Base-by-base conservation (phyloP, 1,140 invertebrate genomes). In the Pachypeltis micranthus region DNA sequence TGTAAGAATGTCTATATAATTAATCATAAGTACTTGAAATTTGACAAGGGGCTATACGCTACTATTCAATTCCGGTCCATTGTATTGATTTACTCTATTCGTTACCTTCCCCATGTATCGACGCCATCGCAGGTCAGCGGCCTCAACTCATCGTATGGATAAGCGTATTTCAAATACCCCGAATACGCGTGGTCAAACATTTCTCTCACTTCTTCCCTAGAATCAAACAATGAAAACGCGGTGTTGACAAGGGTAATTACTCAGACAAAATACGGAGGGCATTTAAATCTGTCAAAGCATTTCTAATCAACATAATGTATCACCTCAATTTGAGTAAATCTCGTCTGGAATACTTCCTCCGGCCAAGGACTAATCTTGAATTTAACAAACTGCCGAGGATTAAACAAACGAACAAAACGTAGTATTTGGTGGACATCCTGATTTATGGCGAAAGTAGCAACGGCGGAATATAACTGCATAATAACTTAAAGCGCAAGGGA, bases 101-200 rank as follows among this genome's bases (percentile, higher is more conserved):
- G n/a, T 59, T 74, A 85, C 81, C 81, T 96, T 58, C 95, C 96
- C 92, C 95, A 98, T 0, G 95, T 98, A 72, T 98, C 92, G 62
- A 93, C 81, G 44, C 93, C 93, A 79, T 93, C 87, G 79, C 96
- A 99, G 65, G 91, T 92, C 1, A 99, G 75, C 0, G 97, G 96
- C 64, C 93, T 81, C 10, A 99, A 75, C 76, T 99, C 97, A 78
- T 99, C 97, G 73, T 93, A 93, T 0, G 94, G 95, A 78, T 92
- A 96, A 7, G 97, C 97, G 81, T 96, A 85, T 62, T 83, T 82
- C 64, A 99, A 80, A 73, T 99, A 99, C 68, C 90, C 89, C 67
- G 97, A 85, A 74, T 99, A 99, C 0, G 94, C 96, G 84, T 98
- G 93, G 71, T 91, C 86, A 73, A 96, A 96, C 90, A 95, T 93